Conservation (phyloP, 2,797 vertebrate genomes). For the Xiphophorus birchmanni region DNA sequence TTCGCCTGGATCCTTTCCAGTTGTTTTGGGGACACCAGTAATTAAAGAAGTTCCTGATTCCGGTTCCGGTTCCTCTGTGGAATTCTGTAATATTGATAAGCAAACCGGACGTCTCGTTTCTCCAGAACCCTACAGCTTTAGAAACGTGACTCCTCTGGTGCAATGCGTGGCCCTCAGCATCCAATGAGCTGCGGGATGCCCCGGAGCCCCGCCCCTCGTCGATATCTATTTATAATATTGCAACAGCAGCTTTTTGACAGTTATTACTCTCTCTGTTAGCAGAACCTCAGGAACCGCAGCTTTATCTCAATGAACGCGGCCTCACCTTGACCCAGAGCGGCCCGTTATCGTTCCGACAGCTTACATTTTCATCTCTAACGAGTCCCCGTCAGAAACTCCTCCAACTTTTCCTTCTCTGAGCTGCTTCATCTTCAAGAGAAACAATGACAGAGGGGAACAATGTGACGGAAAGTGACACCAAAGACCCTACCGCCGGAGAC, state of each 20-base stretch:
- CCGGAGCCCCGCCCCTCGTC: slow-evolving; percentile 50
- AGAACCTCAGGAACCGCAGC: not conserved
- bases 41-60: not conserved
- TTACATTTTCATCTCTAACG: not conserved
- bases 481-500: not conserved
- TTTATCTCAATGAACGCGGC: slow-evolving; percentile 3
- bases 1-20: not conserved
- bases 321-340: not conserved
- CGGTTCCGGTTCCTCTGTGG: not conserved
- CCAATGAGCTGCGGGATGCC: slow-evolving; percentile 52
- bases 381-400: not conserved
- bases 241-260: slow-evolving; percentile 44
- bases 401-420: not conserved
- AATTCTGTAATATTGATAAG: not conserved
- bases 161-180: not conserved
- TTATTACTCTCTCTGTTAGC: not conserved
- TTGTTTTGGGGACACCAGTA: not conserved
- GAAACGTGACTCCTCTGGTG: not conserved
- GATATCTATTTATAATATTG: slow-evolving; percentile 61
- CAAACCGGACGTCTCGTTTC: not conserved
- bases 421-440: not conserved
- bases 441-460: slow-evolving; percentile 61
- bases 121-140: not conserved
- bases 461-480: slow-evolving; percentile 16
- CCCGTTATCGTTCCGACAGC: not conserved